A percentile compares a stretch with the other conserved stretches of the same genome.
phyloP scores from a whole-genome alignment of 2,797 vertebrate species.

The Syngnathus acus region DNA sequence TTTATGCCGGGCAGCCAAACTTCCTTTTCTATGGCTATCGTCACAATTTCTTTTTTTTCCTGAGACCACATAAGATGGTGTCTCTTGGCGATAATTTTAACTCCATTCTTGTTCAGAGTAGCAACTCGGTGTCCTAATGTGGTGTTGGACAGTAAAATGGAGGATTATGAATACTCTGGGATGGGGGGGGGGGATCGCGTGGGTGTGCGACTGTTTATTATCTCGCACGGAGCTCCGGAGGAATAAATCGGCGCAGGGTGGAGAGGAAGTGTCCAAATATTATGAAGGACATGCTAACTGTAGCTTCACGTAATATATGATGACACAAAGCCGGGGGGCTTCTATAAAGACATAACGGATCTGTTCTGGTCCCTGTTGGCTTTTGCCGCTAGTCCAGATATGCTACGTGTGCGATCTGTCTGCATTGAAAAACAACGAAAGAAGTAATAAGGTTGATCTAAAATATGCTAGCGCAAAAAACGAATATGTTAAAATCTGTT shows the following conservation, averaged over 20 bases:
- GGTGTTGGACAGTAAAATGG: conserved; percentile 24
- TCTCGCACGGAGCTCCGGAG: conserved; percentile 29
- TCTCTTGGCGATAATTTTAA: background rate
- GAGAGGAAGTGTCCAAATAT: conserved; percentile 60
- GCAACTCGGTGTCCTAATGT: conserved; percentile 16
- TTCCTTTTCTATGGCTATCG: no score
- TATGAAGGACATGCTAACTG: conserved; percentile 43
- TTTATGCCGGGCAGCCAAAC: no score
- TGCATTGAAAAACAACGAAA: background rate
- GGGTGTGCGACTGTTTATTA: conserved; percentile 52
- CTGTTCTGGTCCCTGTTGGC: conserved; percentile 6
- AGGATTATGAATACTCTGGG: conserved; percentile 22
- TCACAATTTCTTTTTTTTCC: no score
- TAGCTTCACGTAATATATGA: conserved; percentile 43
- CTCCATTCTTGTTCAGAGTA: background rate
- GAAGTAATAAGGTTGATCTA: background rate
- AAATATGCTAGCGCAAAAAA: background rate
- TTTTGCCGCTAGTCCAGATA: conserved; percentile 7
- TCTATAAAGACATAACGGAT: conserved; percentile 26
- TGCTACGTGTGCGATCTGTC: conserved; percentile 2
- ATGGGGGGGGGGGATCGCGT: conserved; percentile 14
- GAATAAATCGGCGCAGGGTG: conserved; percentile 44
- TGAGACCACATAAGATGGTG: background rate
- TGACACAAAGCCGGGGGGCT: conserved; percentile 16
- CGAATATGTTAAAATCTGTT: no score